Base-by-base conservation (phyloP, 2,888 invertebrate species). In the Pycnomerus fuliginosus region DNA sequence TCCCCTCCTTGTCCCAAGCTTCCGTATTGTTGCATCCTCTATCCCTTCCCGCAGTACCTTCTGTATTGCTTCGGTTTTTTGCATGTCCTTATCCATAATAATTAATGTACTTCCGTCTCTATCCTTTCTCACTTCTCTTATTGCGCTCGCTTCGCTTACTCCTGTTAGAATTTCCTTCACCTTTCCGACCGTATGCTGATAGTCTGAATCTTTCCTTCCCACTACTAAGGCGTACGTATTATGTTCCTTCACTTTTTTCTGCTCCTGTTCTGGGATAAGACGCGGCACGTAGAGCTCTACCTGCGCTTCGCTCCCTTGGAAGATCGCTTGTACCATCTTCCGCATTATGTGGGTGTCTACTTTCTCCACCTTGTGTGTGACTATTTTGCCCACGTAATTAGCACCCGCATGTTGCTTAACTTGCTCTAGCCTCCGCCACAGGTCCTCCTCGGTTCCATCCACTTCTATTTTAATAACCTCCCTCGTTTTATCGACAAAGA, bases 141-240 rank as follows among this genome's bases (percentile, higher is more conserved):
- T 5, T 2, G 29, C 7, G 7, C 12, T 11, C n/a, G 2, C 12
- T 2, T 14, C 29, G n/a, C 12, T 13, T 2, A n/a, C 14, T 2
- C 12, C 29, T 29, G 11, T 29, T 13, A 12, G 3, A 11, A 11
- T 14, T 2, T 10, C 29, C 4, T 29, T 29, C 2, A 29, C 14
- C 14, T 4, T 29, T n/a, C n/a, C n/a, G 3, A 29, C 2, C n/a
- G 14, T n/a, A n/a, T 3, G 11, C 14, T 29, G n/a, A 4, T 12
- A 29, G 29, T 13, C 14, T 13, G n/a, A 2, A 2, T 10, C 4
- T 10, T 2, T 2, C 3, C 14, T 5, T 2, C n/a, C 11, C 11
- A 29, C 29, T 3, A 29, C 4, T 13, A 29, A n/a, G n/a, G 29
- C 29, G 2, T 29, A 11, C 2, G 29, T 29, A 4, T 13, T 29